Evolutionary conservation across 2,888 invertebrate genomes (phyloP).

Genomic region (Latrodectus elegans): DNA sequence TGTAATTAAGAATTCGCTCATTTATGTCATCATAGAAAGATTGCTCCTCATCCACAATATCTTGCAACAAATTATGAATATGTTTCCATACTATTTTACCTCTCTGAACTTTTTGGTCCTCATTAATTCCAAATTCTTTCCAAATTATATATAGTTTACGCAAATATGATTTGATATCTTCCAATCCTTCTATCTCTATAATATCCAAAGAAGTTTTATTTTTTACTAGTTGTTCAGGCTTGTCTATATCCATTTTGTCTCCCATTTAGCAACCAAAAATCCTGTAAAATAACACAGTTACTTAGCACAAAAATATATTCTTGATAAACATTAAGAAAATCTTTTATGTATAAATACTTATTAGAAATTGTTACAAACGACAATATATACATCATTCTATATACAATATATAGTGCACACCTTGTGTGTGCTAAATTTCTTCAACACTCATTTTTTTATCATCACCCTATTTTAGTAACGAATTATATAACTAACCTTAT

Average conservation of each 20-base stretch:
- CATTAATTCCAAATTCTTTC: constrained; percentile 40
- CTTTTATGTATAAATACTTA: too few species aligned
- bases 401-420: too few species aligned
- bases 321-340: too few species aligned
- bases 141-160: constrained; percentile 32
- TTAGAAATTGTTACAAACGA: too few species aligned
- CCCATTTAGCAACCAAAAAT: too few species aligned
- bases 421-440: too few species aligned
- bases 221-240: background rate
- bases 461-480: too few species aligned
- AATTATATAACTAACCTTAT: too few species aligned
- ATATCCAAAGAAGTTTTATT: constrained; percentile 7
- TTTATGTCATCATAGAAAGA: constrained; percentile 20
- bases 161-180: background rate
- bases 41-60: constrained; percentile 46
- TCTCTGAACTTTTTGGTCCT: constrained; percentile 15
- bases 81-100: constrained; percentile 25
- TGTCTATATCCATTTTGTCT: background rate
- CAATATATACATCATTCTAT: too few species aligned
- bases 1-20: constrained; percentile 34
- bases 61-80: constrained; percentile 23
- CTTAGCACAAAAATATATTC: too few species aligned
- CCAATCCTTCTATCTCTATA: constrained; percentile 1
- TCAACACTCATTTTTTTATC: too few species aligned
- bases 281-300: too few species aligned